These are phyloP conservation scores for Plestiodon gilberti DNA, from an alignment of 2,113 vertebrate species.

Conservation along the genomic window DNA sequence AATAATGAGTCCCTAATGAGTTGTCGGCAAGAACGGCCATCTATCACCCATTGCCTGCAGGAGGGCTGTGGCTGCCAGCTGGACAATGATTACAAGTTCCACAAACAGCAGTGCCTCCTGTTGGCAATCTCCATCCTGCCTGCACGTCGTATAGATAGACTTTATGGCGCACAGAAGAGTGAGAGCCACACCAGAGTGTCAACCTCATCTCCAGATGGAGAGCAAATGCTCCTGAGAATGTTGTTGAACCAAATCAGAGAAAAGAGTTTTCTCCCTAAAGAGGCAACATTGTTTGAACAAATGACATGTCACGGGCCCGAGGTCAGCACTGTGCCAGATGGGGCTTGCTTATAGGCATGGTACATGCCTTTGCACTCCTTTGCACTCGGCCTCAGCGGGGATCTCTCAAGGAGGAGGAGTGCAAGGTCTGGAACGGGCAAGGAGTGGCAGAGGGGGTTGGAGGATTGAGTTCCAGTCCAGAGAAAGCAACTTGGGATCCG, in stretches of 20 bases:
- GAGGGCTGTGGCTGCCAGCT: constrained; percentile 56
- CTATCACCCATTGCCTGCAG: constrained; percentile 39
- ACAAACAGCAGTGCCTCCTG: constrained; percentile 57
- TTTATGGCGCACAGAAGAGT: constrained; percentile 48
- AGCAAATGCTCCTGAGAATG: constrained; percentile 59
- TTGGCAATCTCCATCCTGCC: constrained; percentile 41
- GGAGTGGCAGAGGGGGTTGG: too few species aligned
- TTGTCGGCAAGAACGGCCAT: constrained; percentile 58
- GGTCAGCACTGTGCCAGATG: not conserved
- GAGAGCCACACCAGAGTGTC: constrained; percentile 50
- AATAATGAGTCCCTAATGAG: constrained; percentile 58
- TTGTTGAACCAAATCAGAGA: not conserved
- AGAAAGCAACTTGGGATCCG: too few species aligned
- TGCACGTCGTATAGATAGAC: not conserved
- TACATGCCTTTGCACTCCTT: too few species aligned
- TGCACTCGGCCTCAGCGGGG: too few species aligned
- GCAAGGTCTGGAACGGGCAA: too few species aligned
- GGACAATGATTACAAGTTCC: constrained; percentile 59
- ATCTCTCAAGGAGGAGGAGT: too few species aligned
- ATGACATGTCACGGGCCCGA: too few species aligned
- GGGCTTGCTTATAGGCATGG: too few species aligned
- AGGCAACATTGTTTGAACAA: not conserved
- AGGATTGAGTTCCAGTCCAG: too few species aligned
- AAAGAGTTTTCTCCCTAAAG: too few species aligned
- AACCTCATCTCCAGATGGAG: constrained; percentile 60